Evolutionary conservation across 2,888 invertebrate genomes (phyloP).

Genomic region (Mythimna ferrago): DNA sequence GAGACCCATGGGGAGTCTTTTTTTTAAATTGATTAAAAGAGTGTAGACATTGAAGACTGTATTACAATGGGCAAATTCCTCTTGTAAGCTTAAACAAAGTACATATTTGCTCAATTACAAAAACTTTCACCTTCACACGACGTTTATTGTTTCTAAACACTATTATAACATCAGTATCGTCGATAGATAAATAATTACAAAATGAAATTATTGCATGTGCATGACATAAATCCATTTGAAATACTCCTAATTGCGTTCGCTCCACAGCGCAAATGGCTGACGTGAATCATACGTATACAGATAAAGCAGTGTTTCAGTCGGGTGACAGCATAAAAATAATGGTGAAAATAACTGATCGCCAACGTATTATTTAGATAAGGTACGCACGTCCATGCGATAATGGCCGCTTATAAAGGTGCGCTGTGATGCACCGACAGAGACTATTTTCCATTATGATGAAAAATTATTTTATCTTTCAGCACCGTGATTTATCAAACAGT

Average conservation of each 20-base stretch:
- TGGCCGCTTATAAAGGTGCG: constrained; percentile 71
- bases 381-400: constrained; percentile 74
- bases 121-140: neutral
- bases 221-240: constrained; percentile 59
- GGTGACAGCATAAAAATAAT: constrained; percentile 76
- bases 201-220: constrained; percentile 51
- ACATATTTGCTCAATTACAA: constrained; percentile 3
- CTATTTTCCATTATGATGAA: constrained; percentile 62
- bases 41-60: constrained; percentile 20
- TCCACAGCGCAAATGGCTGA: constrained; percentile 54
- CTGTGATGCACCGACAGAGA: constrained; percentile 66
- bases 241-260: constrained; percentile 52
- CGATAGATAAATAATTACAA: constrained; percentile 36
- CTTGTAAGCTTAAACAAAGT: constrained; percentile 5
- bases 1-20: constrained; percentile 42
- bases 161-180: constrained; percentile 23
- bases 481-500: constrained; percentile 47
- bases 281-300: constrained; percentile 67
- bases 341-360: constrained; percentile 76
- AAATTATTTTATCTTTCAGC: constrained; percentile 56
- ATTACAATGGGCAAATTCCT: constrained; percentile 17
- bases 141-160: constrained; percentile 7
- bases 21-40: constrained; percentile 40
- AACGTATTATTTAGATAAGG: constrained; percentile 80
- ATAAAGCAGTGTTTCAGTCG: constrained; percentile 68